Conservation (phyloP, 2,113 vertebrate species). For the Hippoglossus stenolepis region DNA sequence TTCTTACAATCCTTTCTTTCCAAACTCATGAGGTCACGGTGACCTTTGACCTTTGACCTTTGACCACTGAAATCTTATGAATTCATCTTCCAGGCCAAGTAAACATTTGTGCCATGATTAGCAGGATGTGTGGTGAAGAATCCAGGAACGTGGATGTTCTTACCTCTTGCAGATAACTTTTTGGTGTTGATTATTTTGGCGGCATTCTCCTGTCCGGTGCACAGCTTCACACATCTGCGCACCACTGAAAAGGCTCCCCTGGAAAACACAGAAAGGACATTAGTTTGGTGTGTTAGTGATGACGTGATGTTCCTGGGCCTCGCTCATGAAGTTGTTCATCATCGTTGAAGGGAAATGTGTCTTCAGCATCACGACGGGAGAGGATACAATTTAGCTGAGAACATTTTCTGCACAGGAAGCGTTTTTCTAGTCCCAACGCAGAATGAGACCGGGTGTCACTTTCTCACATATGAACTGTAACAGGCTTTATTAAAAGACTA, state of each 20-base stretch:
- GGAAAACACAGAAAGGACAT: constrained; percentile 42
- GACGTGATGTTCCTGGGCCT: not conserved
- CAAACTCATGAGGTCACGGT: no score
- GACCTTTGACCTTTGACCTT: no score
- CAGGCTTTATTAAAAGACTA: constrained; percentile 36
- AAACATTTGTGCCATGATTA: no score
- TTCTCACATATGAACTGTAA: constrained; percentile 9
- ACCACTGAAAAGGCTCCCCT: constrained; percentile 98
- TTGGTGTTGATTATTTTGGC: constrained; percentile 99
- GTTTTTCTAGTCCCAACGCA: constrained; percentile 14
- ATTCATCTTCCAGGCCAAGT: no score
- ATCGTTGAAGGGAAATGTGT: not conserved
- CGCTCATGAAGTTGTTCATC: not conserved
- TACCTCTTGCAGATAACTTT: constrained; percentile 96
- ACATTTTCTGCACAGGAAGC: constrained; percentile 4
- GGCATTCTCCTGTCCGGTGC: constrained; percentile 94
- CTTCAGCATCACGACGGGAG: not conserved
- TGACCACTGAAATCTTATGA: no score
- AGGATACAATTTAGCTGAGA: not conserved
- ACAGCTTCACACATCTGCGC: constrained; percentile 95
- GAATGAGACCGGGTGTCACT: not conserved
- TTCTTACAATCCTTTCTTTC: no score
- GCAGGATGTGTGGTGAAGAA: not conserved
- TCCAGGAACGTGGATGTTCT: constrained; percentile 32
- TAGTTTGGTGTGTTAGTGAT: not conserved